Conservation (phyloP, 2,113 vertebrate genomes). For the Spizaetus ornatus region DNA sequence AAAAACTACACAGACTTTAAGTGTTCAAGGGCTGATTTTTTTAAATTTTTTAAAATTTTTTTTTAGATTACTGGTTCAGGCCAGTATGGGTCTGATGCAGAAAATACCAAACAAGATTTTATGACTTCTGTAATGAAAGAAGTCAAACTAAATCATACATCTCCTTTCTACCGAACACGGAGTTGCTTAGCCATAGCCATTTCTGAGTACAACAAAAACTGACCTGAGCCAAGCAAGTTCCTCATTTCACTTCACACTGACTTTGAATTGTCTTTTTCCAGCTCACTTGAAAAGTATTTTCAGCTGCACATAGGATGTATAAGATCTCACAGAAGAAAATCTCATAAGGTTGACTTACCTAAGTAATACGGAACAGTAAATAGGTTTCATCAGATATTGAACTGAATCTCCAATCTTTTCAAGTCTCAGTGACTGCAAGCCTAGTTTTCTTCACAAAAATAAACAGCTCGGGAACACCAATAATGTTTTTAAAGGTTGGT, state of each 20-base stretch:
- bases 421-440: neutral
- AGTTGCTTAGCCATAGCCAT: neutral
- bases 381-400: neutral
- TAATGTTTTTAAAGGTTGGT: neutral
- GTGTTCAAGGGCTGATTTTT: neutral
- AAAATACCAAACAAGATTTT: neutral
- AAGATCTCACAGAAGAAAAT: neutral
- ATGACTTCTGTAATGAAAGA: neutral
- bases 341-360: neutral
- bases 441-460: neutral
- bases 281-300: neutral
- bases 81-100: neutral
- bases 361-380: neutral
- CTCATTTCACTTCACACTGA: neutral
- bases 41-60: neutral
- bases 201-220: neutral
- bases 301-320: fast-evolving
- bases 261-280: neutral
- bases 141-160: neutral
- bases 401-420: neutral
- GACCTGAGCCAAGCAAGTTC: slow-evolving; percentile 16
- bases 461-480: neutral
- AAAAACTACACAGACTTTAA: neutral
- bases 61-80: neutral
- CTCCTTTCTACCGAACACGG: neutral